Evolutionary conservation across 2,888 invertebrate species (phyloP).

Genomic region (Sphaerophoria taeniata): DNA sequence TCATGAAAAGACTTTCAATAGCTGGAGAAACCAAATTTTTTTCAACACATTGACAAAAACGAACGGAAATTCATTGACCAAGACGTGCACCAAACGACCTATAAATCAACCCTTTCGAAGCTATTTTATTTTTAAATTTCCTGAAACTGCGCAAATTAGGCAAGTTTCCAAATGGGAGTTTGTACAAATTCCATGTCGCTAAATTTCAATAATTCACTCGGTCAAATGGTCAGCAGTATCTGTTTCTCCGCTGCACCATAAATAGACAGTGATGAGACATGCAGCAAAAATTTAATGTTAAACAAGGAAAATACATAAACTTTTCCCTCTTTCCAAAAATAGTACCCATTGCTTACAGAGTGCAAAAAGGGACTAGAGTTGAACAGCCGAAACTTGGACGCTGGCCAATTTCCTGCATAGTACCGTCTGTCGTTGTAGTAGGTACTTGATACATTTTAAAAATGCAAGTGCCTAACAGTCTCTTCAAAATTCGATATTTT

Average conservation of each 20-base stretch:
- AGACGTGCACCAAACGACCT: too few species aligned
- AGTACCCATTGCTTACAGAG: slow-evolving; percentile 1
- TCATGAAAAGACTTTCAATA: too few species aligned
- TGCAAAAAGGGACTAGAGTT: slow-evolving; percentile 10
- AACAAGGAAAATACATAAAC: slow-evolving; percentile 17
- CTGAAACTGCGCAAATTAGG: slow-evolving; percentile 12
- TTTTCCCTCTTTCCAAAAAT: slow-evolving; percentile 37
- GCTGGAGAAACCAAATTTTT: too few species aligned
- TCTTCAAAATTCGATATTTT: too few species aligned
- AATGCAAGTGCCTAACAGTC: slow-evolving; percentile 19
- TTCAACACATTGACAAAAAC: too few species aligned
- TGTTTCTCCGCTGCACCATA: slow-evolving; percentile 21
- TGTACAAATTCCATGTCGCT: slow-evolving; percentile 22
- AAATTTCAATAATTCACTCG: slow-evolving; percentile 63
- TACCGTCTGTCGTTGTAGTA: neutral
- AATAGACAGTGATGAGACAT: slow-evolving; percentile 59
- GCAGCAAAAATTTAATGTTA: slow-evolving; percentile 11
- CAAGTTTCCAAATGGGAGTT: slow-evolving; percentile 39
- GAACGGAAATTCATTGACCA: too few species aligned
- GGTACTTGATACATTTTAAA: slow-evolving; percentile 20
- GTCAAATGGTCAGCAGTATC: slow-evolving; percentile 57
- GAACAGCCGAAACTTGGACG: slow-evolving; percentile 59
- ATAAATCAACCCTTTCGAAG: too few species aligned
- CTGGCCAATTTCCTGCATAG: slow-evolving; percentile 62
- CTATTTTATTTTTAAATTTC: neutral